Base-by-base conservation (phyloP, 2,797 vertebrate species). In the Antrozous pallidus region DNA sequence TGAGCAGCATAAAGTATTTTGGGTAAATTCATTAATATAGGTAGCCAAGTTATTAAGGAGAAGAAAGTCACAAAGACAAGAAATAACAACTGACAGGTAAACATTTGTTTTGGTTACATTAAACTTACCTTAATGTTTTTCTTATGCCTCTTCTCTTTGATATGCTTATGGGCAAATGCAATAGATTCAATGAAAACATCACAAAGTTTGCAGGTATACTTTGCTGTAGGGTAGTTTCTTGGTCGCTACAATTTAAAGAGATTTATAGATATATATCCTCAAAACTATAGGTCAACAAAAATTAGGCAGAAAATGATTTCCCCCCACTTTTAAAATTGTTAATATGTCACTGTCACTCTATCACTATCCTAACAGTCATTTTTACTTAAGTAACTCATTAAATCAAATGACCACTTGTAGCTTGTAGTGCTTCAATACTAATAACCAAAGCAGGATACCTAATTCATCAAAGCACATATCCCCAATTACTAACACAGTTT, bases 71-170 rank as follows among this genome's bases (percentile, higher is more conserved):
- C 63, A 63, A 61, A 61, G 42, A 61, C 2, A 4, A 54, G 0
- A 58, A n/a, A 11, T 22, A 77, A 88, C 2, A 33, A 92, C 17
- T 71, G 22, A 87, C 9, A 78, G 51, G 49, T 51, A 9, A 33
- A 89, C 54, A 56, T 2, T 74, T 94, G 67, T 86, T 83, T n/a
- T 82, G 8, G 14, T 67, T 56, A 82, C 36, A 75, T 63, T 90
- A 83, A 88, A 96, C 98, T 98, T 95, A 99, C 99, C 98, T 98
- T 99, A 31, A 98, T 97, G 96, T 94, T 99, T 96, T 98, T 99
- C 97, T 99, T 99, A 97, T 99, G 99, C 87, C 99, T 98, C 96
- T 99, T 99, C 94, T 99, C 99, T 98, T 98, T 98, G 95, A 99
- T 98, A 96, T 99, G 99, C 94, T 98, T 99, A 98, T 99, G 98